phyloP scores from a whole-genome alignment of 1,140 invertebrate species.

The Ostrea edulis region DNA sequence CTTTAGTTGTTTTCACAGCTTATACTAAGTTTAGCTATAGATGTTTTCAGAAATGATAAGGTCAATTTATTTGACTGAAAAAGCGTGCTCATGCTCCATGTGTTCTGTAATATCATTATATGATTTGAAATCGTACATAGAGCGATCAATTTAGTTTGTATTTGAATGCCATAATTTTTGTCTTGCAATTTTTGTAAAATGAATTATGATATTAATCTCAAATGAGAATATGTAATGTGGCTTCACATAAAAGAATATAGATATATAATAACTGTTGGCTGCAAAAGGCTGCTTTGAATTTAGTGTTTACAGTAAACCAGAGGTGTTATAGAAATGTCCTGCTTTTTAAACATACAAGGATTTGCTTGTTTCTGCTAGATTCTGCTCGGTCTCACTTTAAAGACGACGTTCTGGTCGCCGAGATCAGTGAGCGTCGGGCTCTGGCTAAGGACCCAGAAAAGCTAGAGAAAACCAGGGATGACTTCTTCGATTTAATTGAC shows the following conservation, averaged over 20 bases:
- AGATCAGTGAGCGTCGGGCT: constrained; percentile 64
- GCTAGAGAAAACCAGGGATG: constrained; percentile 64
- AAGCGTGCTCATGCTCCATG: too few species aligned
- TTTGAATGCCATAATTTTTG: too few species aligned
- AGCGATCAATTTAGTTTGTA: too few species aligned
- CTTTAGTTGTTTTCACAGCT: background rate
- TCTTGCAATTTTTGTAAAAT: too few species aligned
- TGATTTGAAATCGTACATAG: too few species aligned
- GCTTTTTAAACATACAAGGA: background rate
- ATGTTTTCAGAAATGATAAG: too few species aligned
- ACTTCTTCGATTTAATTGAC: constrained; percentile 68
- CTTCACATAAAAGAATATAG: background rate
- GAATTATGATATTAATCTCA: too few species aligned
- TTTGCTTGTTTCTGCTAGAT: constrained; percentile 42
- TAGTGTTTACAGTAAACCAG: background rate
- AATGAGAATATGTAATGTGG: too few species aligned
- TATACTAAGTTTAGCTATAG: background rate
- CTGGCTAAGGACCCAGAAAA: constrained; percentile 61
- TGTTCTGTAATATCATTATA: too few species aligned
- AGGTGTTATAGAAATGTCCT: constrained; percentile 4
- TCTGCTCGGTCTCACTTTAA: constrained; percentile 45
- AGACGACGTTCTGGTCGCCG: constrained; percentile 62
- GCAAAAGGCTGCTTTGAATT: background rate
- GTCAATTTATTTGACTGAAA: too few species aligned
- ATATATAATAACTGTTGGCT: background rate